Evolutionary conservation across 1,140 invertebrate species (phyloP).

Genomic region (Aradophagus sp.): DNA sequence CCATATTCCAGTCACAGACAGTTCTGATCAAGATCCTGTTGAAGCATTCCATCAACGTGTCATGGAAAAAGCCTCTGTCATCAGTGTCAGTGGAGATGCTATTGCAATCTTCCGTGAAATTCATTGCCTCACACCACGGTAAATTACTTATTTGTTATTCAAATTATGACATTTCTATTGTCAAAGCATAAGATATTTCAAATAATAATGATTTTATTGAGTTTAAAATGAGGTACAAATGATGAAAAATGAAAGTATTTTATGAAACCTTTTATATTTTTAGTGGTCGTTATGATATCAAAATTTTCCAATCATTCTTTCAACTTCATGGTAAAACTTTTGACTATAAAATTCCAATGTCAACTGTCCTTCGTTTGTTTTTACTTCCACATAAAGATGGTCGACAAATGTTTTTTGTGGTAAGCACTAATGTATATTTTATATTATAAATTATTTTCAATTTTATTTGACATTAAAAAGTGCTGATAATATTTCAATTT

Average conservation of each 20-base stretch:
- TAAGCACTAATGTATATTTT: slow-evolving; percentile 67
- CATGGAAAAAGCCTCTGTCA: slow-evolving; percentile 97
- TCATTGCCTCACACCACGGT: slow-evolving; percentile 98
- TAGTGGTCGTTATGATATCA: slow-evolving; percentile 99
- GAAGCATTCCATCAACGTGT: slow-evolving; percentile 97
- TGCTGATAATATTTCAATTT: slow-evolving; percentile 1
- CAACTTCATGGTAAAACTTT: slow-evolving; percentile 99
- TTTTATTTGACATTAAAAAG: neutral
- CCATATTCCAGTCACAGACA: slow-evolving; percentile 92
- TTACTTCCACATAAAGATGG: slow-evolving; percentile 97
- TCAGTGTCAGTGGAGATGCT: slow-evolving; percentile 97
- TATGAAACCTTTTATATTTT: slow-evolving; percentile 63
- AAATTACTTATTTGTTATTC: slow-evolving; percentile 50
- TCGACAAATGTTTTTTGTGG: slow-evolving; percentile 99
- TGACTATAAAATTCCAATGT: slow-evolving; percentile 99
- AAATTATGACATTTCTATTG: too few relatives aligned
- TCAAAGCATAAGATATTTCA: too few relatives aligned
- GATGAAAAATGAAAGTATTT: too few relatives aligned
- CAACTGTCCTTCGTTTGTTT: slow-evolving; percentile 95
- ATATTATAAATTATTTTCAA: neutral
- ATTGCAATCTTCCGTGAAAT: slow-evolving; percentile 98
- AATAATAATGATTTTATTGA: too few relatives aligned
- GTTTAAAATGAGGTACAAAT: too few relatives aligned
- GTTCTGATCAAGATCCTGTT: slow-evolving; percentile 91
- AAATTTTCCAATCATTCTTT: slow-evolving; percentile 97